Evolutionary conservation across 2,888 invertebrate genomes (phyloP).

Genomic region (Orthonevra nobilis): DNA sequence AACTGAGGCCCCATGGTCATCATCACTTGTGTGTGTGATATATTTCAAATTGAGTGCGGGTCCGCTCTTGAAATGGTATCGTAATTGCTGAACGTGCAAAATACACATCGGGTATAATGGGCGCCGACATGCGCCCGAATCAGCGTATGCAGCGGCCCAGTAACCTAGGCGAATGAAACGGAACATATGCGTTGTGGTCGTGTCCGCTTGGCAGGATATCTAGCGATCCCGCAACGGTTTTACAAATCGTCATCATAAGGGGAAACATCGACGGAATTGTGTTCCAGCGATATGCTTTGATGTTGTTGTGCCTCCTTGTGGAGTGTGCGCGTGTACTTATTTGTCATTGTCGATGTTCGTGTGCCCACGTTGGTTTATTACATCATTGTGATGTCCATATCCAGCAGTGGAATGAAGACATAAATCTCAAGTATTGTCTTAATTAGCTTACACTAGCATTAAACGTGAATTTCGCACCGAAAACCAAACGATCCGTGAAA

Average conservation of each 20-base stretch:
- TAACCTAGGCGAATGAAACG: conserved; percentile 42
- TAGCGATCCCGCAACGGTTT: conserved; percentile 1
- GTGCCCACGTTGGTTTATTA: conserved; percentile 58
- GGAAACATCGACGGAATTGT: conserved; percentile 44
- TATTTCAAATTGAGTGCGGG: conserved; percentile 61
- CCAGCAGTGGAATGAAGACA: conserved; percentile 13
- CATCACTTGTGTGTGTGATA: conserved; percentile 69
- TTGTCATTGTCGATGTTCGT: conserved; percentile 58
- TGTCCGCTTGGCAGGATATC: conserved; percentile 60
- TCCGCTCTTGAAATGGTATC: conserved; percentile 32
- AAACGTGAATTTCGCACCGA: conserved; percentile 16
- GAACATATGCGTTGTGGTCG: conserved; percentile 19
- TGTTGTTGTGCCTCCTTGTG: conserved; percentile 33
- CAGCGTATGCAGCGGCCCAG: conserved; percentile 20
- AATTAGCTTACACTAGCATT: conserved; percentile 51
- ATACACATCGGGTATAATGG: conserved; percentile 52
- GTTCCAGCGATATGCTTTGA: conserved; percentile 10
- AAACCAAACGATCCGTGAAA: conserved; percentile 5
- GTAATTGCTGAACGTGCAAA: conserved; percentile 62
- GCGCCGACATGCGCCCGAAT: conserved; percentile 34
- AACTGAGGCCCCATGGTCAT: conserved; percentile 50
- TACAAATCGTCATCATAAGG: conserved; percentile 66
- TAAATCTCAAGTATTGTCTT: conserved; percentile 22
- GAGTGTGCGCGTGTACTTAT: conserved; percentile 55
- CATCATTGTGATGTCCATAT: conserved; percentile 24